phyloP scores from a whole-genome alignment of 2,888 invertebrate species.

The Leucophenga maculata region DNA sequence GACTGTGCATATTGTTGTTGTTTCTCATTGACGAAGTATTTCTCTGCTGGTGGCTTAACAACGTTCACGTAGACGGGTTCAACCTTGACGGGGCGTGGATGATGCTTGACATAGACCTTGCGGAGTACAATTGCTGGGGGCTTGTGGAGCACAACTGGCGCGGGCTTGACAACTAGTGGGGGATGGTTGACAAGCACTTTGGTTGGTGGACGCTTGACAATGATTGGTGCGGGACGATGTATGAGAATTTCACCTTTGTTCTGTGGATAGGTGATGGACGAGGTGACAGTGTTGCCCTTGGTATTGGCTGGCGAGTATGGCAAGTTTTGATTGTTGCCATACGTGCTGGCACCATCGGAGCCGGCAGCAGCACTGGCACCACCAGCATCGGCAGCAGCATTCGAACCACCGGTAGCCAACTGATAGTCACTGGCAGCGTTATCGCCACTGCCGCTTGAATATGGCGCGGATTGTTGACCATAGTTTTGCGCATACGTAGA shows the following conservation, averaged over 20 bases:
- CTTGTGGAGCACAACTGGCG: slow-evolving; percentile 70
- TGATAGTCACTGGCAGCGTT: slow-evolving; percentile 29
- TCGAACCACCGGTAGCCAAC: slow-evolving; percentile 21
- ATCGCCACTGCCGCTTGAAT: slow-evolving; percentile 34
- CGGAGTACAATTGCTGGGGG: slow-evolving; percentile 71
- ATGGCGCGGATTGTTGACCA: slow-evolving; percentile 34
- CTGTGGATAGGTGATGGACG: slow-evolving; percentile 66
- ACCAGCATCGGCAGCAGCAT: slow-evolving; percentile 27
- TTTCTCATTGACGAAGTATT: slow-evolving; percentile 70
- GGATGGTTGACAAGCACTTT: slow-evolving; percentile 70
- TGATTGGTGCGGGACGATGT: slow-evolving; percentile 70
- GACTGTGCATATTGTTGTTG: slow-evolving; percentile 56
- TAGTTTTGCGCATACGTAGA: slow-evolving; percentile 36
- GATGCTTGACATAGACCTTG: slow-evolving; percentile 68
- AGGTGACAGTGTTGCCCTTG: slow-evolving; percentile 62
- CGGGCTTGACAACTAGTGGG: slow-evolving; percentile 70
- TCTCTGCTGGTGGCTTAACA: slow-evolving; percentile 71
- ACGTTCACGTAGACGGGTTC: slow-evolving; percentile 71
- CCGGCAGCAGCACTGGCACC: slow-evolving; percentile 42
- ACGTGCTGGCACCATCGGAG: slow-evolving; percentile 33
- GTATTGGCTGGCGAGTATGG: slow-evolving; percentile 64
- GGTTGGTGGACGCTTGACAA: slow-evolving; percentile 71
- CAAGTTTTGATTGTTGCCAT: slow-evolving; percentile 57
- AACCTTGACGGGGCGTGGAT: slow-evolving; percentile 69
- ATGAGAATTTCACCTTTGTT: slow-evolving; percentile 71